Evolutionary conservation across 2,888 invertebrate genomes (phyloP), one percentile per base, ranked within the genome.

Genomic region (Ischnura elegans): DNA sequence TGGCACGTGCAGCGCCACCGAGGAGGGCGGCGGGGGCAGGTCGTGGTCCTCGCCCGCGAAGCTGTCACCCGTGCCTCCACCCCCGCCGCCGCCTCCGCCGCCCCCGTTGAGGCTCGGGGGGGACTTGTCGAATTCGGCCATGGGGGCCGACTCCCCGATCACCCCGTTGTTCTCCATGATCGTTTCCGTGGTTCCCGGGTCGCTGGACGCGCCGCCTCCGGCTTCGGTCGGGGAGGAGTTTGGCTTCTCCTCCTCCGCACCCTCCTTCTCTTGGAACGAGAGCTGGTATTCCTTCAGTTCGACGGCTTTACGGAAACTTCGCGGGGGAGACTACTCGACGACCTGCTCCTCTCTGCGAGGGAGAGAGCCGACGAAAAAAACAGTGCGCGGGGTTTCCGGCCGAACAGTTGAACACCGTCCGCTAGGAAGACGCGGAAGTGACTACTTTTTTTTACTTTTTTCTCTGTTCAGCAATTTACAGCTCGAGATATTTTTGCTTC

Each of bases 121-220:
- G 16, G 97, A 97, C 96, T 97, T 97, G 95, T 97, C 97, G 95
- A 97, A 97, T 96, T 97, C 97, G 93, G 97, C 97, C 94, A 97
- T 97, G 51, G 97, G 97, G 94, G 97, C 97, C 95, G 97, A 95
- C 93, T 95, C 95, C 21, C 87, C 87, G 19, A 87, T 87, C 55
- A 55, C 36, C 25, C 87, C 87, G 55, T 87, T 87, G 87, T 87
- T 87, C 87, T 87, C 87, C 87, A 87, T 87, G 55, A 87, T 87
- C 25, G 87, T 55, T 42, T 87, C 87, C 87, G 87, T 87, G 42
- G 16, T 46, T 13, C 61, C 25, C 61, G n/a, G 61, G n/a, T 13
- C 36, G 6, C 61, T 61, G 61, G 21, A 25, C 16, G 51, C 51
- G 51, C 51, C 51, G 16, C 16, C 51, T 19, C 51, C 51, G 51